Base-by-base conservation (phyloP, 2,113 vertebrate genomes). In the Atlantisia rogersi region DNA sequence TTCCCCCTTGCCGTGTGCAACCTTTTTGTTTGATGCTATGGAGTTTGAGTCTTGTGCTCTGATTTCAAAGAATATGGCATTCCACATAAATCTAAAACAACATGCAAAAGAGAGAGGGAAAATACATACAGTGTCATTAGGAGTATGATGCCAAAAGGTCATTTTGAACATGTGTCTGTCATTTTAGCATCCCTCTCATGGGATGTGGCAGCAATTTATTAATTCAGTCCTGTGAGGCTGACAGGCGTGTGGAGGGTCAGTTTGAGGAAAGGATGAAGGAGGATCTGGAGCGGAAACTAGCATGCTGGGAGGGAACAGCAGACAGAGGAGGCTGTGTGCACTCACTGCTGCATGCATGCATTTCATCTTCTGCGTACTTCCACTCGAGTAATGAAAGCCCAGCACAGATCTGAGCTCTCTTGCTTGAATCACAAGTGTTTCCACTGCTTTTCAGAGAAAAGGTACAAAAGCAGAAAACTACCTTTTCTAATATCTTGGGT, bases 271-370 rank as follows among this genome's bases (percentile, higher is more conserved):
- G 73, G 77, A 81, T 73, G 73, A 18, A 67, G 79, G 68, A 95
- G 87, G 77, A 95, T 91, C 39, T 95, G 93, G 89, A 96, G 91
- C 16, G 0, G 92, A 92, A 95, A 81, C 29, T 40, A 5, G 0
- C 1, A 1, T 52, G 52, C 81, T 56, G 86, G 60, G 52, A 19
- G 55, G 63, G 21, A 20, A 58, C 16, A 59, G 55, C 67, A 22
- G n/a, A 37, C 39, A 85, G 55, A 82, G 71, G 40, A 65, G 59
- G 67, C 79, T 35, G 8, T 31, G 39, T 58, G 52, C 1, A 6
- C 79, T 88, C 9, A 1, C 39, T 48, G 31, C 65, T 67, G 50
- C 1, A 0, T 70, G 65, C 40, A 4, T 6, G 53, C 7, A 0
- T 55, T 84, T 69, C 10, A 7, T n/a, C 78, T 91, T 79, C 90